Evolutionary conservation across 2,888 invertebrate species (phyloP).

Genomic region (Aphodius granarius): DNA sequence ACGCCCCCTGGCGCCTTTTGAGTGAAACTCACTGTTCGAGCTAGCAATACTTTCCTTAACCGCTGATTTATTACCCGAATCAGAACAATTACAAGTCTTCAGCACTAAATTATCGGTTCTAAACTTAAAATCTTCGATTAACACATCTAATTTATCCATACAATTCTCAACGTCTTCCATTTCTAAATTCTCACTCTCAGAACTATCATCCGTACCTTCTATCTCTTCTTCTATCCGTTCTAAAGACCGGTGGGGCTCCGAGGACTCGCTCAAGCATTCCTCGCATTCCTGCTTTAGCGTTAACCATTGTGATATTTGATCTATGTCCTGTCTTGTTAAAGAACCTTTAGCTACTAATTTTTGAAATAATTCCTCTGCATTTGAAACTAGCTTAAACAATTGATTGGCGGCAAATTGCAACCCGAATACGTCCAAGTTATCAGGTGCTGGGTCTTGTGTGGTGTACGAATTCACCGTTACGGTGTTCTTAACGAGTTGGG

Average conservation of each 20-base stretch:
- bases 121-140: slow-evolving; percentile 70
- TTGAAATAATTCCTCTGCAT: slow-evolving; percentile 83
- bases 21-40: slow-evolving; percentile 44
- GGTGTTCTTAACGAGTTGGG: slow-evolving; percentile 69
- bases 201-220: slow-evolving; percentile 43
- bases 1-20: slow-evolving; percentile 49
- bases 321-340: slow-evolving; percentile 71
- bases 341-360: slow-evolving; percentile 71
- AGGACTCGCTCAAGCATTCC: slow-evolving; percentile 69
- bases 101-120: slow-evolving; percentile 70
- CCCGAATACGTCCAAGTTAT: slow-evolving; percentile 62
- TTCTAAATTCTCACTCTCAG: slow-evolving; percentile 51
- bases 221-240: slow-evolving; percentile 60
- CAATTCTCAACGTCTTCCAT: slow-evolving; percentile 67
- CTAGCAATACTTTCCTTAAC: slow-evolving; percentile 45
- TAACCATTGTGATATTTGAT: slow-evolving; percentile 81
- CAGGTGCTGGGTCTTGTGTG: slow-evolving; percentile 42
- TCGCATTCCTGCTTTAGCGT: slow-evolving; percentile 86
- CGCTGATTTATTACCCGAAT: slow-evolving; percentile 32
- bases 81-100: slow-evolving; percentile 44
- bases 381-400: slow-evolving; percentile 79
- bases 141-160: slow-evolving; percentile 70
- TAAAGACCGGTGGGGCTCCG: slow-evolving; percentile 57
- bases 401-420: slow-evolving; percentile 82
- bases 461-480: slow-evolving; percentile 69